Evolutionary conservation across 2,113 vertebrate genomes (phyloP), one percentile per base, ranked within the genome.

Genomic region (Rissa tridactyla): DNA sequence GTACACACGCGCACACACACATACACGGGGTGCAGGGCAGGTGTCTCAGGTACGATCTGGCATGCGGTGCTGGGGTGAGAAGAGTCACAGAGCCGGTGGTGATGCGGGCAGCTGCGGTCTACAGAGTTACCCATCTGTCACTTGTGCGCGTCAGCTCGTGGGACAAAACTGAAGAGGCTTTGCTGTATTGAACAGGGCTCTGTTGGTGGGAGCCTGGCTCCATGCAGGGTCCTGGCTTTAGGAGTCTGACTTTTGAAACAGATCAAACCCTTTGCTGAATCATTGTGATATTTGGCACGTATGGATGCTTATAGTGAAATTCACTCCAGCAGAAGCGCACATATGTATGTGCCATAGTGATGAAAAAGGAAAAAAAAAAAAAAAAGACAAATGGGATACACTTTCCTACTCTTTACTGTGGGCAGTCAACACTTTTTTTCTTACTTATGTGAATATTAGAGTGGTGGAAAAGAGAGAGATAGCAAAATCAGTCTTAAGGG

Each of bases 91-190:
- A 58, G 69, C 69, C 0, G 6, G 16, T 30, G 44, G 32, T 32
- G 27, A 14, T 72, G 32, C 25, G 46, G 61, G 42, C 47, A 79
- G 23, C 55, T 60, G 54, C 30, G 36, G 36, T 70, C 47, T 75
- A 7, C 49, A 27, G 51, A 27, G 54, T 26, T 86, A 22, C 26
- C 72, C 47, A 62, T 4, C 36, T 36, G 21, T 11, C 19, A 19
- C 4, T 51, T 65, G 21, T 25, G 12, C 1, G 0, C 47, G 57
- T 42, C 54, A 32, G 1, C 14, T 34, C 17, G 5, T 5, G 19
- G 34, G 73, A 34, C 52, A 69, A 26, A 70, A 64, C 10, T 15
- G 49, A 64, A 79, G 40, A 70, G 13, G 21, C 30, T 82, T 65
- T 72, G 36, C 17, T 81, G 5, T n/a, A 2, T 52, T 29, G 7